Base-by-base conservation (phyloP, 2,797 vertebrate genomes). In the Falco cherrug region DNA sequence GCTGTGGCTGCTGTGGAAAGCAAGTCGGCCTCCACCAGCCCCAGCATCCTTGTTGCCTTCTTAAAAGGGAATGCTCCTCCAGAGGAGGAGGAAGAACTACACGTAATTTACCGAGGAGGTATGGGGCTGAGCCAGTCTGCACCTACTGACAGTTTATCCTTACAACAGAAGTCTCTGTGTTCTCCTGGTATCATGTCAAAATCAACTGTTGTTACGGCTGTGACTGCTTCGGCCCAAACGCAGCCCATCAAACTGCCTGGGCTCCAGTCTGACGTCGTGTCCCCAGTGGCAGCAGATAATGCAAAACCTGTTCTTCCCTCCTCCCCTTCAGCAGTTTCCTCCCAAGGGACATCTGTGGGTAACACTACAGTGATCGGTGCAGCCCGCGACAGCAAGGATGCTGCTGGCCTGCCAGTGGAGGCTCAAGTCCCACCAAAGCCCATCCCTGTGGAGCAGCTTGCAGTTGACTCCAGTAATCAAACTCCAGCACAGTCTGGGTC, bases 1-100 rank as follows among this genome's bases (percentile, higher is more conserved):
- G 99, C 99, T 0, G 99, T 99, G 80, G 98, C 98, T 8, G 95
- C 96, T 1, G 98, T 98, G 16, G 98, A 99, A 95, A 99, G 97
- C 92, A 99, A 98, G 88, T 98, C 99, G 0, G 99, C 99, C 47
- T 98, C 98, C 87, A 99, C 99, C 17, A 99, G 99, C 91, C 99
- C 99, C 8, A 98, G 99, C 92, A 98, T 99, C 97, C 96, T 99
- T 51, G 75, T 98, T 12, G 96, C 98, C 2, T 90, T 97, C 56
- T 84, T 97, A 50, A 97, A 97, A 83, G 97, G 92, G 73, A 98
- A 92, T 93, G 92, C 53, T 48, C 96, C 93, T 47, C 39, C 89
- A 6, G 95, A 97, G 87, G 78, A 80, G 35, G 92, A 91, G 29
- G 98, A 99, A 91, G 98, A 98, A 82, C 96, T 99, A 84, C 96